Evolutionary conservation across 30 jellyfish, hydroid and myxozoan genomes (phyloP).

Genomic region (Turritopsis dohrnii): DNA sequence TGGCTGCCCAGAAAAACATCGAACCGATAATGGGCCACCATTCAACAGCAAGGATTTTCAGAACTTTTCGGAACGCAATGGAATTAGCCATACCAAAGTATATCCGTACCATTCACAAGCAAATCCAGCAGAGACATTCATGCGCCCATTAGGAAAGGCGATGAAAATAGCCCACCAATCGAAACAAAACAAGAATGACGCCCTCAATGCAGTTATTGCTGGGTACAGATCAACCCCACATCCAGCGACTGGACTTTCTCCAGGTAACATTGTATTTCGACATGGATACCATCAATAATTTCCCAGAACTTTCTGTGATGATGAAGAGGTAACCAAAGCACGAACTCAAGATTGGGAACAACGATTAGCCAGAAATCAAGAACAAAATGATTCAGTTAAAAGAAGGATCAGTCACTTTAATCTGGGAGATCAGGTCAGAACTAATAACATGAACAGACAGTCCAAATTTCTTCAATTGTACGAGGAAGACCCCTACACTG

Average conservation of each 20-base stretch:
- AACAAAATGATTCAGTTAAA: neutral
- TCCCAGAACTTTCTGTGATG: neutral
- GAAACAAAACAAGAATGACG: neutral
- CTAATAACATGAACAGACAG: no score
- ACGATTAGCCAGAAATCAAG: neutral
- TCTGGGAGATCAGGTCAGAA: neutral
- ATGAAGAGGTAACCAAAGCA: neutral
- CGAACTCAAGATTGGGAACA: neutral
- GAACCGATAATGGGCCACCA: neutral
- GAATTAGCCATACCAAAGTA: slow-evolving; percentile 7
- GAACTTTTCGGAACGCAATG: neutral
- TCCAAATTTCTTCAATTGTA: no score
- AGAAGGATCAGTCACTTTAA: neutral
- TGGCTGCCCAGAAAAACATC: neutral
- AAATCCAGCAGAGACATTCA: slow-evolving; percentile 9
- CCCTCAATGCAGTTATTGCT: neutral
- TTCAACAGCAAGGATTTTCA: neutral
- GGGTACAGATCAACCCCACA: neutral
- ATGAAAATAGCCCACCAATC: slow-evolving; percentile 22
- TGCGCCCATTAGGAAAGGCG: slow-evolving; percentile 22
- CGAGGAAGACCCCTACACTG: no score
- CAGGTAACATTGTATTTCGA: neutral
- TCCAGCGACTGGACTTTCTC: neutral
- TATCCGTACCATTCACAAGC: neutral
- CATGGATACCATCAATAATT: neutral